These are phyloP conservation scores for Thaumatotibia leucotreta DNA, from an alignment of 1,140 invertebrate species.

Conservation along the genomic window DNA sequence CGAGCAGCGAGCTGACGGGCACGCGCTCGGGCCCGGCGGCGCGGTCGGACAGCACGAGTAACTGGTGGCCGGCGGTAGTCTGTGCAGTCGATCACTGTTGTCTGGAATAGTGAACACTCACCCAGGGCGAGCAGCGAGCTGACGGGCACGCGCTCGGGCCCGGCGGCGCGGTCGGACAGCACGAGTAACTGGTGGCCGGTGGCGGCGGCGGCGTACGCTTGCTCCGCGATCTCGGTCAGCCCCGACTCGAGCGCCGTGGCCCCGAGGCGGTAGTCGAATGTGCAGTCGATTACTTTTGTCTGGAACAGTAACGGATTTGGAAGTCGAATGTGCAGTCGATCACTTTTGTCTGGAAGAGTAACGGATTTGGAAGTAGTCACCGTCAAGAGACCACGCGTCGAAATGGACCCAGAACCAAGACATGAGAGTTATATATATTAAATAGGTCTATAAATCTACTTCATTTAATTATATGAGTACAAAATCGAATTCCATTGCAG, in stretches of 20 bases:
- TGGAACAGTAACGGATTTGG: slow-evolving; percentile 31
- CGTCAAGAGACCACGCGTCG: too few relatives aligned
- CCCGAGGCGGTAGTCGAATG: slow-evolving; percentile 86
- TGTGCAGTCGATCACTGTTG: too few relatives aligned
- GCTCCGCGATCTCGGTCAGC: slow-evolving; percentile 87
- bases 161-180: slow-evolving; percentile 90
- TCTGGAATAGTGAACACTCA: slow-evolving; percentile 17
- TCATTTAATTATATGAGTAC: too few relatives aligned
- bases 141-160: slow-evolving; percentile 84
- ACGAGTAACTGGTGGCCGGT: slow-evolving; percentile 92
- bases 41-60: too few relatives aligned
- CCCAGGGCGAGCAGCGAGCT: slow-evolving; percentile 92
- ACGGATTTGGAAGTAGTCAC: too few relatives aligned
- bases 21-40: too few relatives aligned
- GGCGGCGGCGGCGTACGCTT: slow-evolving; percentile 89
- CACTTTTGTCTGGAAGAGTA: slow-evolving; percentile 80
- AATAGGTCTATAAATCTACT: too few relatives aligned
- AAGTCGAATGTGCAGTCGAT: slow-evolving; percentile 92
- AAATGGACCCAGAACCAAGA: too few relatives aligned
- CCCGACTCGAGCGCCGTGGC: slow-evolving; percentile 85
- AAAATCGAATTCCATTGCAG: too few relatives aligned
- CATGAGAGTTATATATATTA: too few relatives aligned
- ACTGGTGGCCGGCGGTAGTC: too few relatives aligned
- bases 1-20: too few relatives aligned
- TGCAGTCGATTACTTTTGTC: slow-evolving; percentile 93